Evolutionary conservation across 2,797 vertebrate genomes (phyloP).

Genomic region (Petrocephalus schoutedeni): DNA sequence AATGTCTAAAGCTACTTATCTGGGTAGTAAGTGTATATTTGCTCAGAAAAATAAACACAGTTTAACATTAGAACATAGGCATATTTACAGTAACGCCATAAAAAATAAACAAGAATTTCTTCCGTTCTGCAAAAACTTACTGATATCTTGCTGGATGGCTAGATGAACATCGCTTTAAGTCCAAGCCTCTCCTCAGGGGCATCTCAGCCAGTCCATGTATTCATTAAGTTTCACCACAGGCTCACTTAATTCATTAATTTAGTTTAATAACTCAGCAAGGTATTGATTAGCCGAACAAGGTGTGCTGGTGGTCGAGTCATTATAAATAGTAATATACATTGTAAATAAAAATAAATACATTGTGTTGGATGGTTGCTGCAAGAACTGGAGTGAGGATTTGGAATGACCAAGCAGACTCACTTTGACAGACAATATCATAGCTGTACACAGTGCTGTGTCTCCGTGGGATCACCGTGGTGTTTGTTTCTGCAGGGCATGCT

Average conservation of each 20-base stretch:
- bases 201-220: not conserved
- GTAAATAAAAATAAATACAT: not conserved
- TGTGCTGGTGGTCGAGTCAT: not conserved
- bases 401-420: not conserved
- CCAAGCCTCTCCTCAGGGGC: not conserved
- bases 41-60: not conserved
- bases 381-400: not conserved
- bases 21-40: not conserved
- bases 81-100: not conserved
- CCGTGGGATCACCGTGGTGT: conserved; percentile 17
- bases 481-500: conserved; percentile 59
- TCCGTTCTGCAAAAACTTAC: not conserved
- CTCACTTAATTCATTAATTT: not conserved
- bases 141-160: not conserved
- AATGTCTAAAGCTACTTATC: not conserved
- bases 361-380: not conserved
- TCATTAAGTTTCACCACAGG: not conserved
- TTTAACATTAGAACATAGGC: not conserved
- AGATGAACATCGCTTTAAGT: not conserved
- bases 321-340: no score
- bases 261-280: not conserved
- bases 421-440: not conserved
- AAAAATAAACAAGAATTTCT: not conserved
- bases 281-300: not conserved
- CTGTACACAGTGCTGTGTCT: conserved; percentile 4